Evolutionary conservation across 2,888 invertebrate genomes (phyloP).

Genomic region (Tholera decimalis): DNA sequence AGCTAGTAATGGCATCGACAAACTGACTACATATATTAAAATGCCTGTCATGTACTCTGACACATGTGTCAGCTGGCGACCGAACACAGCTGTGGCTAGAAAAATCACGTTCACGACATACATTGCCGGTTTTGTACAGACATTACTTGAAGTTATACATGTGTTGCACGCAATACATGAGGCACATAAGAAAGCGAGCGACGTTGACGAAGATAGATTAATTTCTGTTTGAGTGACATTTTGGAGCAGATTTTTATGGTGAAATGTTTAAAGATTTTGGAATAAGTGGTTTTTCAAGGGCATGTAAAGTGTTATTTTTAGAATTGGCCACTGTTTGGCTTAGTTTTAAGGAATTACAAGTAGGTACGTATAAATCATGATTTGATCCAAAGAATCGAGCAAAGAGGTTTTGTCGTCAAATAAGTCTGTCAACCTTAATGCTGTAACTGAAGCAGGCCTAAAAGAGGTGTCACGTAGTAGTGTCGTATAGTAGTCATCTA

Average conservation of each 20-base stretch:
- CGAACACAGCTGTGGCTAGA: conserved; percentile 50
- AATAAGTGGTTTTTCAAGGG: conserved; percentile 13
- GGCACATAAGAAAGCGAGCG: background rate
- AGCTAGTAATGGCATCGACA: conserved; percentile 50
- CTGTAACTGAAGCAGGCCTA: too few species aligned
- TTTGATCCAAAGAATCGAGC: background rate
- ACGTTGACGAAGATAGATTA: conserved; percentile 57
- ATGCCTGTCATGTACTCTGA: conserved; percentile 60
- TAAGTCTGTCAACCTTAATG: too few species aligned
- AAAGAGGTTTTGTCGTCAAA: too few species aligned
- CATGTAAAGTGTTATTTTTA: conserved; percentile 16
- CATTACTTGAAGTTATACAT: background rate
- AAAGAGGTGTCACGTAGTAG: too few species aligned
- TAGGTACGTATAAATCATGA: too few species aligned
- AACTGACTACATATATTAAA: conserved; percentile 64
- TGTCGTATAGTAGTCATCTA: too few species aligned
- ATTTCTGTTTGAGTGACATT: conserved; percentile 49
- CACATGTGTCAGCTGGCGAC: conserved; percentile 54
- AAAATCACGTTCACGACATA: conserved; percentile 31
- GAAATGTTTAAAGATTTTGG: conserved; percentile 15
- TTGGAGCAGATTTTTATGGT: conserved; percentile 54
- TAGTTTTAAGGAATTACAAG: background rate
- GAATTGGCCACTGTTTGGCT: conserved; percentile 6
- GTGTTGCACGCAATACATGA: conserved; percentile 34
- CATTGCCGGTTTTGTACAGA: conserved; percentile 41